Percentiles rank a stretch among this genome's conserved stretches.
Conservation (phyloP, 1,140 invertebrate genomes). For the Drosophila neocordata region DNA sequence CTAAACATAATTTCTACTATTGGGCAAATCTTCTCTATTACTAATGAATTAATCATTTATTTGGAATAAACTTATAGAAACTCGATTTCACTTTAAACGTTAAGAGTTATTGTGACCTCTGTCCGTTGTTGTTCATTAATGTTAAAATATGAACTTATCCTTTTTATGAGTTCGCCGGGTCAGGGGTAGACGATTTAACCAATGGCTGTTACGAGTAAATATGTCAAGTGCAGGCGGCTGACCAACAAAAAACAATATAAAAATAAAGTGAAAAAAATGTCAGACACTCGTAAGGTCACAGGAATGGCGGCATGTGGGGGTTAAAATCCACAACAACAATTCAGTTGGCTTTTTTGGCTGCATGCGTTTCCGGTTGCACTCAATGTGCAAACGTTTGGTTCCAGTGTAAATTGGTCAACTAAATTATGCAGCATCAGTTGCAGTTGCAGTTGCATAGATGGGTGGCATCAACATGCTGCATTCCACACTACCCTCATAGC, state of each 20-base stretch:
- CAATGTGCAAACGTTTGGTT: conserved; percentile 55
- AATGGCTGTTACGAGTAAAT: conserved; percentile 74
- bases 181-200: conserved; percentile 53
- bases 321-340: conserved; percentile 18
- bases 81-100: too few relatives aligned
- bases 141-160: conserved; percentile 5
- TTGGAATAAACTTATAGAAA: too few relatives aligned
- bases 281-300: conserved; percentile 7
- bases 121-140: not conserved
- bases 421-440: conserved; percentile 82
- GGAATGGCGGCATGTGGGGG: not conserved
- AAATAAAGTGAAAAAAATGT: conserved; percentile 24
- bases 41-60: too few relatives aligned
- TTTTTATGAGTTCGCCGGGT: not conserved
- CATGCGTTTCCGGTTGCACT: conserved; percentile 80
- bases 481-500: not conserved
- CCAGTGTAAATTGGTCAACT: conserved; percentile 80
- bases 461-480: too few relatives aligned
- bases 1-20: too few relatives aligned
- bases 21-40: too few relatives aligned
- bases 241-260: conserved; percentile 1
- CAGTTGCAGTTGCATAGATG: too few relatives aligned
- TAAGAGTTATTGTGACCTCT: too few relatives aligned
- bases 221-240: conserved; percentile 79
- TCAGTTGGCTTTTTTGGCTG: conserved; percentile 39